phyloP scores from a whole-genome alignment of 92 coral and sea anemone genomes.

The Phymanthus crucifer region DNA sequence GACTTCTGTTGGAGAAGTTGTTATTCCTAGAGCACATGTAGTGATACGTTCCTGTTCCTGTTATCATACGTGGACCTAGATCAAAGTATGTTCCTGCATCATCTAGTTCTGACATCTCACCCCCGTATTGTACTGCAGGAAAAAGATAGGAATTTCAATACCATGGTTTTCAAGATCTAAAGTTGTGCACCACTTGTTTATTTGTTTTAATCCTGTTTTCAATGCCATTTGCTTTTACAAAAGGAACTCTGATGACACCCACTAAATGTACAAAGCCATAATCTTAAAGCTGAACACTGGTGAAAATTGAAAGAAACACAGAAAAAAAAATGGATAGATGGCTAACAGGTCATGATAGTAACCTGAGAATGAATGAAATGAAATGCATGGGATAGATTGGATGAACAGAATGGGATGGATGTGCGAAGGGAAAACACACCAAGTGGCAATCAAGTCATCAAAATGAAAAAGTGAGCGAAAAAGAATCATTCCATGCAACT shows the following conservation, averaged over 20 bases:
- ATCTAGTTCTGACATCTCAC: conserved; percentile 98
- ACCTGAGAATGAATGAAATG: neutral
- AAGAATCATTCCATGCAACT: neutral
- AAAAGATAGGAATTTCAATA: neutral
- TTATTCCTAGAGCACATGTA: conserved; percentile 98
- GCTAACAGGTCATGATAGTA: neutral
- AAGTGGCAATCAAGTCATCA: too few species aligned
- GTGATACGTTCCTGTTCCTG: conserved; percentile 86
- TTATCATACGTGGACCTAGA: conserved; percentile 83
- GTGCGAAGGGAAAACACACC: neutral
- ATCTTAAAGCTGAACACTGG: neutral
- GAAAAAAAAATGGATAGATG: neutral
- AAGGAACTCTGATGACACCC: too few species aligned
- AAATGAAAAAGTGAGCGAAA: too few species aligned
- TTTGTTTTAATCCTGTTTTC: too few species aligned
- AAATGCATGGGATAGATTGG: neutral
- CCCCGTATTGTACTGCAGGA: conserved; percentile 80
- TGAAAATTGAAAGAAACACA: neutral
- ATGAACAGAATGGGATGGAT: neutral
- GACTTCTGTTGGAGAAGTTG: conserved; percentile 97
- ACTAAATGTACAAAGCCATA: too few species aligned
- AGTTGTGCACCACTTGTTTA: too few species aligned
- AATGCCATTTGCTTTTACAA: too few species aligned
- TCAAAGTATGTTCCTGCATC: conserved; percentile 98
- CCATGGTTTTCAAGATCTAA: neutral